phyloP scores from a whole-genome alignment of 2,113 vertebrate species.

The Erythrolamprus reginae region DNA sequence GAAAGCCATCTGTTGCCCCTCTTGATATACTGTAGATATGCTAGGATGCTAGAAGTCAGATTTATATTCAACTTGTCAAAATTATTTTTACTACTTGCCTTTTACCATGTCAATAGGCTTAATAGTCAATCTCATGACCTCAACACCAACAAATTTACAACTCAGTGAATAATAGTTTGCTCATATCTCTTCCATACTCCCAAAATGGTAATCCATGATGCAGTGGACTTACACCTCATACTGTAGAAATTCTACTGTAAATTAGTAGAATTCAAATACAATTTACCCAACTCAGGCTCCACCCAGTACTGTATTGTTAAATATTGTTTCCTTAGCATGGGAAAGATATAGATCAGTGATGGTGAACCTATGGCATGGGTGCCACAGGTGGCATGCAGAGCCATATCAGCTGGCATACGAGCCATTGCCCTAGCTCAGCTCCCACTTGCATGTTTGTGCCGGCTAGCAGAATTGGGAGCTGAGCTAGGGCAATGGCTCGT shows the following conservation, averaged over 20 bases:
- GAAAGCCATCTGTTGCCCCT: background rate
- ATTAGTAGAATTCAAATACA: background rate
- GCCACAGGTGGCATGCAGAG: too few relatives aligned
- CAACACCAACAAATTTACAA: background rate
- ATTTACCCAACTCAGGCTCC: background rate
- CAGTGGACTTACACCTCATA: too few relatives aligned
- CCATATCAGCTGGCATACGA: too few relatives aligned
- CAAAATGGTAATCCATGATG: background rate
- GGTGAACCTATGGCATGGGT: too few relatives aligned
- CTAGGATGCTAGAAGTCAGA: conserved; percentile 16
- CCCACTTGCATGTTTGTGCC: too few relatives aligned
- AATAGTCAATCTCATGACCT: background rate
- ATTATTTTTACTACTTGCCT: background rate
- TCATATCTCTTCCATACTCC: background rate
- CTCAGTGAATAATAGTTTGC: background rate
- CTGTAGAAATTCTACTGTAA: too few relatives aligned
- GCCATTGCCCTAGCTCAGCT: too few relatives aligned
- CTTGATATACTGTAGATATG: background rate
- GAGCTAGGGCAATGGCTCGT: too few relatives aligned
- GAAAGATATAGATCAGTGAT: background rate
- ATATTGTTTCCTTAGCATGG: background rate
- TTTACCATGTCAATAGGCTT: background rate
- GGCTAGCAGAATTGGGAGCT: too few relatives aligned
- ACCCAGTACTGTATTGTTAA: background rate
- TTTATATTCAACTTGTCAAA: background rate